Conservation (phyloP, 2,888 invertebrate genomes). For the Meliscaeva auricollis region DNA sequence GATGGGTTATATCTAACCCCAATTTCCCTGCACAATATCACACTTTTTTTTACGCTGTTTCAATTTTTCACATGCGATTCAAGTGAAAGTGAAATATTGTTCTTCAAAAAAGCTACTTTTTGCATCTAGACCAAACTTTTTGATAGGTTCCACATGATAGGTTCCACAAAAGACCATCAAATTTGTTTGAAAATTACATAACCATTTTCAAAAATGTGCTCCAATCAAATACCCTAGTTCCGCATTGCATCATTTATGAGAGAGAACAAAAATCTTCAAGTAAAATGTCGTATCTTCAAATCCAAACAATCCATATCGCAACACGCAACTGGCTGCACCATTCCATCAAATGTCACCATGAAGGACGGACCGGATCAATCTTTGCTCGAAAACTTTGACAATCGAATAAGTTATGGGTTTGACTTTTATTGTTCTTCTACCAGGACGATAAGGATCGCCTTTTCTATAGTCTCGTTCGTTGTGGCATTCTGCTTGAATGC, state of each 20-base stretch:
- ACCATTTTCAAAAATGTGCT: constrained; percentile 56
- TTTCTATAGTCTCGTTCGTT: constrained; percentile 5
- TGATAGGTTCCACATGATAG: too few relatives aligned
- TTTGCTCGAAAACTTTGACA: constrained; percentile 75
- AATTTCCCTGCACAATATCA: too few relatives aligned
- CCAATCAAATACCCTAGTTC: neutral
- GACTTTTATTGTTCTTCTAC: constrained; percentile 78
- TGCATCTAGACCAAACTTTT: too few relatives aligned
- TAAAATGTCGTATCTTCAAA: constrained; percentile 44
- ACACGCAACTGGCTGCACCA: constrained; percentile 69
- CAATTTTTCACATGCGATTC: too few relatives aligned
- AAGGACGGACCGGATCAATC: constrained; percentile 77
- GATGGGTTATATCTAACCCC: too few relatives aligned
- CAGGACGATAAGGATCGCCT: constrained; percentile 71
- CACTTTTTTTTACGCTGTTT: too few relatives aligned
- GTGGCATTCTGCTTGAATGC: constrained; percentile 32
- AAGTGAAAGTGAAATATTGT: too few relatives aligned
- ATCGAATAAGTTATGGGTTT: constrained; percentile 78
- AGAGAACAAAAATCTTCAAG: neutral
- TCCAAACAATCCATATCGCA: constrained; percentile 62
- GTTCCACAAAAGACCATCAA: too few relatives aligned
- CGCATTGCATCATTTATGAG: neutral
- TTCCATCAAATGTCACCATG: constrained; percentile 73
- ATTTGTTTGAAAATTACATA: too few relatives aligned
- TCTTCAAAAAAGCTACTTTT: too few relatives aligned